phyloP scores from a whole-genome alignment of 2,797 vertebrate species.

The Acomys russatus region DNA sequence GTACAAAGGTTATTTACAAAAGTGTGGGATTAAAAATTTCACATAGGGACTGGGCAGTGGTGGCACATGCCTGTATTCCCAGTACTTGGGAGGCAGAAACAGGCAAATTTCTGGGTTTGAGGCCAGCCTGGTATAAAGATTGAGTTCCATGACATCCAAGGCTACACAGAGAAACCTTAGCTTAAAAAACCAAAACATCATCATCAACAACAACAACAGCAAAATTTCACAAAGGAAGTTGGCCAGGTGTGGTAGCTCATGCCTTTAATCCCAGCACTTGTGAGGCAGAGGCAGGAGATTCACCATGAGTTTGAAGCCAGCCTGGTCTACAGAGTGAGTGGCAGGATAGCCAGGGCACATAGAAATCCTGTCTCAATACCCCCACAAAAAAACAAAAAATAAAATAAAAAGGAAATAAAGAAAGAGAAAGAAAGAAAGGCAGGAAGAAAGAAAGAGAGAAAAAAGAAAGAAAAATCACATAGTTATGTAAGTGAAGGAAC shows the following conservation, averaged over 20 bases:
- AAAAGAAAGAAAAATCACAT: not conserved
- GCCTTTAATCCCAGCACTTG: too few species aligned
- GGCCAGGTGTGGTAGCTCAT: too few species aligned
- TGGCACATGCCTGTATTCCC: not conserved
- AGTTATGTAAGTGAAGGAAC: constrained; percentile 44
- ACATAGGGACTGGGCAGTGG: not conserved
- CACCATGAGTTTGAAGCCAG: too few species aligned
- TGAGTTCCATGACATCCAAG: not conserved
- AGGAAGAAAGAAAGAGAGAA: not conserved
- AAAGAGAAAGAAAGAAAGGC: too few species aligned
- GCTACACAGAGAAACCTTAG: not conserved
- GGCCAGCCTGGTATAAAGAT: not conserved
- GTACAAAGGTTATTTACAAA: constrained; percentile 57
- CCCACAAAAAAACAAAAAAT: too few species aligned
- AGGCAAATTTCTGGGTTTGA: not conserved
- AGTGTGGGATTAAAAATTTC: constrained; percentile 41
- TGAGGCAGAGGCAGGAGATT: too few species aligned
- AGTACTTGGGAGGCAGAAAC: not conserved
- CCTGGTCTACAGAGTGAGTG: too few species aligned
- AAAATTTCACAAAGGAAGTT: too few species aligned
- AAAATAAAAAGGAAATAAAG: too few species aligned
- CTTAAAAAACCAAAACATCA: not conserved
- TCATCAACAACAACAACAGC: too few species aligned
- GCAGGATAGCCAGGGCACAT: too few species aligned
- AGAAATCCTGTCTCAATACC: too few species aligned